These are phyloP conservation scores for honey bee (Apis mellifera) DNA, from an alignment of 1,140 invertebrate genomes.

Conservation along the genomic window DNA sequence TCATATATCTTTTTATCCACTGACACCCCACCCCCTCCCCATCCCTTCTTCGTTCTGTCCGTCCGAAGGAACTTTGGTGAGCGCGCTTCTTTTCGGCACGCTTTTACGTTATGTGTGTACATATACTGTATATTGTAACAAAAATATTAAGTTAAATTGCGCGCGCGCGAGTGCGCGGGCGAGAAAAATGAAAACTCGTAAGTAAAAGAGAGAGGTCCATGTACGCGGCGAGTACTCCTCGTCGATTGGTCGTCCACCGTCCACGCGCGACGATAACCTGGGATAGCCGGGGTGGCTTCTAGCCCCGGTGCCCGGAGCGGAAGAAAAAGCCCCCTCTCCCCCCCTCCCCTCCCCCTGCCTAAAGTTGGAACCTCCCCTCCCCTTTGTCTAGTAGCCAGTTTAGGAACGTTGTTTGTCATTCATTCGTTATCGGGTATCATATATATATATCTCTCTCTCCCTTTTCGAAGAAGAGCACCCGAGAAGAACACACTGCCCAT, in stretches of 20 bases:
- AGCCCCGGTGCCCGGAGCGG: slow-evolving; percentile 23
- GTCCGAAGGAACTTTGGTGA: slow-evolving; percentile 74
- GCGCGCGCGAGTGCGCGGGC: slow-evolving; percentile 53
- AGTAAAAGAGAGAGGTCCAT: slow-evolving; percentile 19
- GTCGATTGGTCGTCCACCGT: slow-evolving; percentile 60
- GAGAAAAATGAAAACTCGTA: slow-evolving; percentile 36
- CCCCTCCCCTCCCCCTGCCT: slow-evolving; percentile 30
- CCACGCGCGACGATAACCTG: slow-evolving; percentile 43
- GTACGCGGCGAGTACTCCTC: slow-evolving; percentile 15
- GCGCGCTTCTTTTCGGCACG: slow-evolving; percentile 67
- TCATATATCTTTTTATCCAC: no score
- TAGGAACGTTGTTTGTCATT: slow-evolving; percentile 62
- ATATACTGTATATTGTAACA: slow-evolving; percentile 69
- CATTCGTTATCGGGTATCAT: slow-evolving; percentile 57
- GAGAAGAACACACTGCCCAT: slow-evolving; percentile 26
- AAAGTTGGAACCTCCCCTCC: slow-evolving; percentile 38
- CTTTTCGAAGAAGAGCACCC: slow-evolving; percentile 32
- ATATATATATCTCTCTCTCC: slow-evolving; percentile 37
- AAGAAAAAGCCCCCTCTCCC: slow-evolving; percentile 25
- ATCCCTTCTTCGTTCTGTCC: slow-evolving; percentile 47
- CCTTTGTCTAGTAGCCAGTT: slow-evolving; percentile 56
- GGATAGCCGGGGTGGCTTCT: slow-evolving; percentile 23
- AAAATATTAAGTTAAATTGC: slow-evolving; percentile 73
- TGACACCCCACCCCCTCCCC: background rate
- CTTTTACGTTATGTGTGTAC: slow-evolving; percentile 57